phyloP scores from a whole-genome alignment of 2,113 vertebrate species.

The Pimephales promelas region DNA sequence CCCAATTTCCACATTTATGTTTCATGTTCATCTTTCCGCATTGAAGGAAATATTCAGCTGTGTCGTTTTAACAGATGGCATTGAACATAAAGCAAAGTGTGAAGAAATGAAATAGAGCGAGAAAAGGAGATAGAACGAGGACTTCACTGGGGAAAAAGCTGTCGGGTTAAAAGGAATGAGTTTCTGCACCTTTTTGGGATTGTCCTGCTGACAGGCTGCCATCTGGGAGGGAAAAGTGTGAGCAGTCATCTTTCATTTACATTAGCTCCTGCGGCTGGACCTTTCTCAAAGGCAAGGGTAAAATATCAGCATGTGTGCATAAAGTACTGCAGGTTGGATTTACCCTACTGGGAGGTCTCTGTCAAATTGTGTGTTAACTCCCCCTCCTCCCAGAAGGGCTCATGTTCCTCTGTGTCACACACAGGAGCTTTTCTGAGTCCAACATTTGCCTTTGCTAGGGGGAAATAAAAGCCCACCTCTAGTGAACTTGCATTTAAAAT shows the following conservation, averaged over 20 bases:
- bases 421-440: not conserved
- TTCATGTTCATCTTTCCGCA: not conserved
- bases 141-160: constrained; percentile 18
- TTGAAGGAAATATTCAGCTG: not conserved
- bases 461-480: not conserved
- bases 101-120: not conserved
- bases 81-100: constrained; percentile 11
- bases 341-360: constrained; percentile 4
- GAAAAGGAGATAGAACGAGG: constrained; percentile 3
- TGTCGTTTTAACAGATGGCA: not conserved
- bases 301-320: constrained; percentile 16
- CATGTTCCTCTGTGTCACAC: not conserved
- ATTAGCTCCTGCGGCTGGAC: constrained; percentile 22
- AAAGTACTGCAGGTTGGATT: not conserved
- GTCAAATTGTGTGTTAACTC: constrained; percentile 28
- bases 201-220: constrained; percentile 29
- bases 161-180: constrained; percentile 37
- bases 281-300: not conserved
- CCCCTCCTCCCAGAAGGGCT: not conserved
- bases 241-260: constrained; percentile 27
- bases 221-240: constrained; percentile 30
- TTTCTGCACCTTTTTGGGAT: constrained; percentile 29
- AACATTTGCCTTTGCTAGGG: constrained; percentile 20
- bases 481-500: not conserved
- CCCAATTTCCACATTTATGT: constrained; percentile 24